These are phyloP conservation scores for Heliocidaris tuberculata DNA, from an alignment of 35 echinoderm and acorn worm genomes.

Conservation along the genomic window DNA sequence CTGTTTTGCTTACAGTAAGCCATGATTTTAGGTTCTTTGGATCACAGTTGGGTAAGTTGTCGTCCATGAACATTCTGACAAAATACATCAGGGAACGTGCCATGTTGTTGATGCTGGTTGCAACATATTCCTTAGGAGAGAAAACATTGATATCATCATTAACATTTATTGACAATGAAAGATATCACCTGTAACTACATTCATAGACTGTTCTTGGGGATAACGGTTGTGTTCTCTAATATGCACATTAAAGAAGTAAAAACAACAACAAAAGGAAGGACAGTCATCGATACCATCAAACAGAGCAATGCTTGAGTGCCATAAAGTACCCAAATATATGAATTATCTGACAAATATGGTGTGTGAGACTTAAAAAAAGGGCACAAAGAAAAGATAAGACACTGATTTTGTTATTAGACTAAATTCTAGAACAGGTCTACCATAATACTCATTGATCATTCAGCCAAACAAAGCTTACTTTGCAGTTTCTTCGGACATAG, in stretches of 20 bases:
- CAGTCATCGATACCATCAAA: background rate
- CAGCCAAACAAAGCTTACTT: conserved; percentile 58
- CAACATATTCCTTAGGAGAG: conserved; percentile 84
- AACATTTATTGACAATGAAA: no score
- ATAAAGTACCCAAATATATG: background rate
- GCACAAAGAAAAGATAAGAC: background rate
- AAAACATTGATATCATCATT: background rate
- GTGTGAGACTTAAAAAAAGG: background rate
- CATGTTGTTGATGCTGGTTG: conserved; percentile 81
- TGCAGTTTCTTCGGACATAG: conserved; percentile 80
- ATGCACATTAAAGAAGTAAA: background rate
- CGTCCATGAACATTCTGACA: conserved; percentile 89
- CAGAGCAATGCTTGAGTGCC: background rate
- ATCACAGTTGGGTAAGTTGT: conserved; percentile 79
- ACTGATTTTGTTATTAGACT: background rate
- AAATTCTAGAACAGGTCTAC: no score
- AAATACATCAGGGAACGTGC: conserved; percentile 90
- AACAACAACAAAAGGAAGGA: background rate
- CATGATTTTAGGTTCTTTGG: conserved; percentile 85
- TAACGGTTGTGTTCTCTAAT: no score
- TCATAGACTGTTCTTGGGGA: no score
- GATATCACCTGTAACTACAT: no score
- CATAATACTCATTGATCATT: no score
- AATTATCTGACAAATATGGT: no score
- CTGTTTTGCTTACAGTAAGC: conserved; percentile 78